Evolutionary conservation across 2,797 vertebrate species (phyloP), one percentile per base, ranked within the genome.

Genomic region (Urocyon cinereoargenteus): DNA sequence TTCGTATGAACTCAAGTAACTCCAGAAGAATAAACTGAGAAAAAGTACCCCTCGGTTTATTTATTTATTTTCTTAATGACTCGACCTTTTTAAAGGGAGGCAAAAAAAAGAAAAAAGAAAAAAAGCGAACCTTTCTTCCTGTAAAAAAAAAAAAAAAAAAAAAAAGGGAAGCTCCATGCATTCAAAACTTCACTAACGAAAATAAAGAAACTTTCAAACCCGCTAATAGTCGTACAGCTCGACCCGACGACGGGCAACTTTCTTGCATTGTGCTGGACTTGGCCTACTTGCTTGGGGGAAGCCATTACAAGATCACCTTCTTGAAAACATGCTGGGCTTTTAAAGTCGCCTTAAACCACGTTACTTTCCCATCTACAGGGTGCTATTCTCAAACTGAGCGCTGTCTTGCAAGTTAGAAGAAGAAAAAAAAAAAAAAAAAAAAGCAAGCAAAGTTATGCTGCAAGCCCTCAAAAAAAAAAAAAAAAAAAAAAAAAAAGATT

Each of bases 241-340:
- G 53, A 75, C 51, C 66, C 21, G 16, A 81, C 85, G 40, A 92
- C 55, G 83, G 66, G 72, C 75, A 94, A 92, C 78, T 95, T 96
- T 94, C n/a, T 72, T 61, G 81, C 93, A 86, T 81, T 78, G 96
- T 87, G 94, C 79, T 81, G 62, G 88, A 85, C 92, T 94, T 88
- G 96, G 97, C 96, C 97, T 98, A 92, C 94, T 90, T 62, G 97
- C 77, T 95, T 81, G 59, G 66, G 15, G 95, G 96, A 97, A 97
- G 96, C 97, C 96, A 97, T 97, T 95, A 97, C 96, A 90, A 94
- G 91, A 96, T 94, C 86, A 96, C 95, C 96, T 95, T 94, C 94
- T 72, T 78, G 86, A 93, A 97, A 97, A 94, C 96, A 96, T 57
- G 95, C 15, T 96, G 91, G 68, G 93, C 78, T 75, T 91, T 93